Percentiles rank a stretch among this genome's conserved stretches.
Evolutionary conservation across 2,888 invertebrate species (phyloP).

Genomic region (Pandemis corylana): DNA sequence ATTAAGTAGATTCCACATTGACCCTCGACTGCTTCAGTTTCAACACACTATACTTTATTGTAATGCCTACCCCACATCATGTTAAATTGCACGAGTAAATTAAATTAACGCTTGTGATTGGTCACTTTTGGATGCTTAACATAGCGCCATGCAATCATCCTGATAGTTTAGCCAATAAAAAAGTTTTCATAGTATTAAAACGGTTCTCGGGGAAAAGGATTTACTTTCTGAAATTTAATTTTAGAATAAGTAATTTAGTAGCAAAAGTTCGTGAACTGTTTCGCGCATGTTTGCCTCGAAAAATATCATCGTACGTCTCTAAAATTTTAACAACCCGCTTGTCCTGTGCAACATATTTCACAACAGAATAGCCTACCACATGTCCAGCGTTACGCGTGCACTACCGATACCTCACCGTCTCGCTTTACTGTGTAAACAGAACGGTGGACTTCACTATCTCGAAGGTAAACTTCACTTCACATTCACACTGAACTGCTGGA

Average conservation of each 20-base stretch:
- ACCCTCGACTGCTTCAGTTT: background rate
- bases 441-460: background rate
- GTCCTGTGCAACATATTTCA: background rate
- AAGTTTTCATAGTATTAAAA: background rate
- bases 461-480: background rate
- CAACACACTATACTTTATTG: background rate
- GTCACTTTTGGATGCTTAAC: background rate
- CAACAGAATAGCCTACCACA: background rate
- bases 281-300: too few species aligned
- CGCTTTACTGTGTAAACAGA: background rate
- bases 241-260: too few species aligned
- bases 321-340: background rate
- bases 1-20: background rate
- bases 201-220: background rate
- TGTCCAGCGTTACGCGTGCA: too few species aligned
- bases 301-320: too few species aligned
- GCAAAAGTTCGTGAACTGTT: background rate
- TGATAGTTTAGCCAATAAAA: too few species aligned
- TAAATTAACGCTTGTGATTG: background rate
- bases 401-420: background rate
- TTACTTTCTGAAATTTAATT: background rate
- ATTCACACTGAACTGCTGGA: constrained; percentile 87
- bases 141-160: background rate
- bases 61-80: background rate
- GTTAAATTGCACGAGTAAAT: background rate